Percentiles rank a stretch among this genome's conserved stretches.
Evolutionary conservation across 1,140 invertebrate species (phyloP).

Genomic region (Polypedilum vanderplanki): DNA sequence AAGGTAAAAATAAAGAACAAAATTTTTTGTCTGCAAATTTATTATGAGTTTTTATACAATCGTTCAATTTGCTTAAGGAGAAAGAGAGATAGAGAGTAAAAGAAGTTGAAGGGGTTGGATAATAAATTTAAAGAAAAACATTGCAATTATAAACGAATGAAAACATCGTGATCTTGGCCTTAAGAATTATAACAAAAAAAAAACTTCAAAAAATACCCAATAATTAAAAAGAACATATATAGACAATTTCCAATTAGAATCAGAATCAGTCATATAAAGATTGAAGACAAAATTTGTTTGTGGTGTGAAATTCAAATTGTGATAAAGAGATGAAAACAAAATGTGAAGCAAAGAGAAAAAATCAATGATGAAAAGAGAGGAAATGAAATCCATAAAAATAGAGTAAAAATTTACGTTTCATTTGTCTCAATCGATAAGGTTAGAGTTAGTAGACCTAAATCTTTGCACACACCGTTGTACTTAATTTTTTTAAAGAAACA

Average conservation of each 20-base stretch:
- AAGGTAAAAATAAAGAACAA: not conserved
- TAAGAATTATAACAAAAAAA: not conserved
- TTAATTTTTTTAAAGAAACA: too few species aligned
- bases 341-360: too few species aligned
- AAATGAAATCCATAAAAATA: too few species aligned
- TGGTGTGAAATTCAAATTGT: not conserved
- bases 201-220: not conserved
- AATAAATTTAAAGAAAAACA: not conserved
- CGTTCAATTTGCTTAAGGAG: too few species aligned
- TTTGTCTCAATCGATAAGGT: too few species aligned
- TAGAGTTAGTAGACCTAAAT: too few species aligned
- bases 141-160: not conserved
- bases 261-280: slow-evolving; percentile 18
- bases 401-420: too few species aligned
- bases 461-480: too few species aligned
- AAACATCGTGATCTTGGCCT: not conserved
- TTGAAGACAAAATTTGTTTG: not conserved
- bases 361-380: too few species aligned
- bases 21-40: not conserved
- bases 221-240: not conserved
- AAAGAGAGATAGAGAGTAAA: too few species aligned
- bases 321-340: too few species aligned
- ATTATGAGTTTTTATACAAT: not conserved
- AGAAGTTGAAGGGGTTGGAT: not conserved
- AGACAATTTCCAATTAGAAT: slow-evolving; percentile 15